phyloP scores from a whole-genome alignment of 1,140 invertebrate genomes.

The Aporrectodea caliginosa region DNA sequence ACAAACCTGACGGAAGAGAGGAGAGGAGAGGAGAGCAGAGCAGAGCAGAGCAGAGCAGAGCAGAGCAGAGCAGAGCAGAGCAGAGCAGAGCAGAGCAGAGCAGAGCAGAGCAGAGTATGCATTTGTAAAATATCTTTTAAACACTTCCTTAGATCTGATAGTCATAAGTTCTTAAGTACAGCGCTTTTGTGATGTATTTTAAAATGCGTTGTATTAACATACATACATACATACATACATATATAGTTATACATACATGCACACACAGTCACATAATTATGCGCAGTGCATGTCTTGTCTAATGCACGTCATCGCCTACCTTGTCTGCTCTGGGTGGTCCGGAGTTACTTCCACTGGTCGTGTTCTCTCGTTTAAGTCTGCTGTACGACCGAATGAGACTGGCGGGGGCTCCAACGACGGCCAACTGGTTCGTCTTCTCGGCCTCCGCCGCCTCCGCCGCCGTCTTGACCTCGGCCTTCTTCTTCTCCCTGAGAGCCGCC shows the following conservation, averaged over 20 bases:
- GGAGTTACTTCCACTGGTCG: background rate
- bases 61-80: too few species aligned
- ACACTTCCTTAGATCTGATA: too few species aligned
- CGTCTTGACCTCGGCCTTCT: background rate
- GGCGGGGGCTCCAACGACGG: background rate
- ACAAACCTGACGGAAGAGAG: too few species aligned
- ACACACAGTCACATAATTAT: too few species aligned
- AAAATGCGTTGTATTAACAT: background rate
- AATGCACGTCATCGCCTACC: background rate
- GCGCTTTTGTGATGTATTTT: background rate
- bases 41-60: too few species aligned
- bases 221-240: too few species aligned
- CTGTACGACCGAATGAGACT: background rate
- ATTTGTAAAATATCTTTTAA: too few species aligned
- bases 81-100: too few species aligned
- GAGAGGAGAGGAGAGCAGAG: too few species aligned
- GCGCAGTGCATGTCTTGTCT: background rate
- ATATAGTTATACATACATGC: too few species aligned
- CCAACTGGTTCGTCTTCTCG: background rate
- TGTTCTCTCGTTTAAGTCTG: background rate
- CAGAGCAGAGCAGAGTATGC: too few species aligned
- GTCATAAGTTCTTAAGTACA: background rate
- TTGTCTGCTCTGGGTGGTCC: background rate
- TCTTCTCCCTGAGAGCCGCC: background rate
- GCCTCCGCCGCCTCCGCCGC: background rate